A percentile compares a stretch with the other conserved stretches of the same genome.
These are phyloP conservation scores for Galendromus occidentalis DNA, from an alignment of 1,140 invertebrate species.

Conservation along the genomic window DNA sequence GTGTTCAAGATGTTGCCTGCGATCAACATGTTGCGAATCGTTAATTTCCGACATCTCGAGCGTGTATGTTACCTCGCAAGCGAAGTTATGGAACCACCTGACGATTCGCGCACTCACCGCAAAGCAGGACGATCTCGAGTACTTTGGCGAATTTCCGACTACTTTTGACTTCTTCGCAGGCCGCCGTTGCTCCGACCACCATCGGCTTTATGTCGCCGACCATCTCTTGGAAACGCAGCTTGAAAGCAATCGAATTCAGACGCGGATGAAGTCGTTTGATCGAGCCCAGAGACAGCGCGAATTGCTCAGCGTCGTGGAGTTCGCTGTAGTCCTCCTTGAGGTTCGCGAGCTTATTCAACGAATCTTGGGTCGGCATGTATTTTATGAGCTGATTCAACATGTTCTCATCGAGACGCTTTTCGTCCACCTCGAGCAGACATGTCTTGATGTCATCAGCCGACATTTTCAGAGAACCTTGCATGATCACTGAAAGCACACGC, in stretches of 20 bases:
- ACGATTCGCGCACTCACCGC: conserved; percentile 56
- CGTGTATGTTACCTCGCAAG: neutral
- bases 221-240: conserved; percentile 56
- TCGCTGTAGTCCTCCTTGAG: conserved; percentile 52
- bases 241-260: conserved; percentile 72
- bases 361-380: conserved; percentile 70
- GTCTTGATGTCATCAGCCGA: conserved; percentile 61
- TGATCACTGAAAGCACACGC: conserved; percentile 38
- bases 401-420: conserved; percentile 47
- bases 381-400: conserved; percentile 32
- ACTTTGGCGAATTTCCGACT: conserved; percentile 77
- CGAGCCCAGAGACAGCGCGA: conserved; percentile 57
- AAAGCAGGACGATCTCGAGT: conserved; percentile 62
- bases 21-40: conserved; percentile 21
- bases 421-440: conserved; percentile 65
- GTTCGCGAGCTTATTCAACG: conserved; percentile 57
- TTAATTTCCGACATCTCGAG: neutral
- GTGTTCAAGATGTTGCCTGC: conserved; percentile 24
- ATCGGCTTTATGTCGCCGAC: conserved; percentile 77
- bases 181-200: conserved; percentile 79
- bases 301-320: conserved; percentile 79
- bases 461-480: conserved; percentile 71
- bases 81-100: neutral
- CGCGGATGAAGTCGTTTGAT: conserved; percentile 72
- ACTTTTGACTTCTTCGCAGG: conserved; percentile 76